A percentile compares a stretch with the other conserved stretches of the same genome.
Evolutionary conservation across 2,797 vertebrate genomes (phyloP).

Genomic region (Monodelphis domestica): DNA sequence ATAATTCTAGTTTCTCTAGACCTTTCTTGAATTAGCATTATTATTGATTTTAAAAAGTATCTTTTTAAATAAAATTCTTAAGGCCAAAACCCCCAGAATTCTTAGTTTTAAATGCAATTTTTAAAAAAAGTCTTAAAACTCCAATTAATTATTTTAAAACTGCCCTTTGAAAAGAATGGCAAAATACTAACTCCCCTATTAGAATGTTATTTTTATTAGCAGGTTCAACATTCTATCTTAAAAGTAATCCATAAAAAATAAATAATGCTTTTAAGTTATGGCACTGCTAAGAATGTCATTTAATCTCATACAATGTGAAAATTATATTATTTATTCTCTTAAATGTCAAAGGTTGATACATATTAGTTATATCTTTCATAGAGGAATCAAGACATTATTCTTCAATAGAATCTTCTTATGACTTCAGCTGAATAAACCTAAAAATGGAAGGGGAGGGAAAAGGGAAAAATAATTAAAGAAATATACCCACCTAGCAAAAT

Average conservation of each 20-base stretch:
- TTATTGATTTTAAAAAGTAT: too few species aligned
- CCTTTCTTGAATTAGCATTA: not conserved
- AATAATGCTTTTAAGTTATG: not conserved
- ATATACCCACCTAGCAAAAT: not conserved
- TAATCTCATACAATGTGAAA: not conserved
- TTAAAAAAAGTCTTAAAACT: not conserved
- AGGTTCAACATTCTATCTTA: not conserved
- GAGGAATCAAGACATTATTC: conserved; percentile 6
- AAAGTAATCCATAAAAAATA: not conserved
- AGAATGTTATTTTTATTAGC: not conserved
- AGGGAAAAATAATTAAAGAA: not conserved
- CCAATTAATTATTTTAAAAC: not conserved
- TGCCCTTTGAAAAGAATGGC: not conserved
- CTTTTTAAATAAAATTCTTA: too few species aligned
- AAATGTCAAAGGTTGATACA: not conserved
- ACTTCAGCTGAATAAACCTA: not conserved
- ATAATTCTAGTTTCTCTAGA: not conserved
- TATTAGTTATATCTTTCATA: conserved; percentile 8
- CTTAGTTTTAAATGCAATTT: not conserved
- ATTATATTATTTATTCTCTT: not conserved
- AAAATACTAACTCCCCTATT: not conserved
- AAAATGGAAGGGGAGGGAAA: conserved; percentile 19
- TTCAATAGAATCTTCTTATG: conserved; percentile 2
- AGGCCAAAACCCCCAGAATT: not conserved
- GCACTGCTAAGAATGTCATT: not conserved